Evolutionary conservation across 2,797 vertebrate genomes (phyloP).

Genomic region (Ceyx erithaca): DNA sequence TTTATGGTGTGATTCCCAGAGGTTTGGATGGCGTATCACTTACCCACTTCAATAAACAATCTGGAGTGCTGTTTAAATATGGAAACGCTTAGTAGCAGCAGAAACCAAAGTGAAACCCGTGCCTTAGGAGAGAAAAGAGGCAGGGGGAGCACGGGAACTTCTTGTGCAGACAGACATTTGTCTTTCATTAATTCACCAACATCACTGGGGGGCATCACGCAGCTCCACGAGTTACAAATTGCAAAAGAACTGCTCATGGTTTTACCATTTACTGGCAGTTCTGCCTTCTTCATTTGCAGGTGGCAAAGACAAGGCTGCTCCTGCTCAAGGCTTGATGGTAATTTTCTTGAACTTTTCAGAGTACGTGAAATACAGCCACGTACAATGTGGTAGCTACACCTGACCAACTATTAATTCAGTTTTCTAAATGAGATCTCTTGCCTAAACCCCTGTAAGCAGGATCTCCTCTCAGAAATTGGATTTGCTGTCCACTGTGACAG

Average conservation of each 20-base stretch:
- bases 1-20: neutral
- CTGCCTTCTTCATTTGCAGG: neutral
- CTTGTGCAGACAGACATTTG: neutral
- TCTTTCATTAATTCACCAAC: neutral
- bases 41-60: conserved; percentile 26
- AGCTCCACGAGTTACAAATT: neutral
- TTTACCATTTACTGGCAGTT: neutral
- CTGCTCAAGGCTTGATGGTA: accelerated
- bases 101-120: neutral
- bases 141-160: accelerated
- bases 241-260: neutral
- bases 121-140: neutral
- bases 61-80: conserved; percentile 35
- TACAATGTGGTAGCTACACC: neutral
- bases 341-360: neutral
- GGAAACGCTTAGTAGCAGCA: neutral
- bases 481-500: neutral
- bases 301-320: neutral
- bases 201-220: neutral
- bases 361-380: neutral
- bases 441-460: neutral
- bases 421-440: neutral
- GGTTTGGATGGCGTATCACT: neutral
- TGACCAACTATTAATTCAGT: neutral
- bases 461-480: neutral